Evolutionary conservation across 2,888 invertebrate genomes (phyloP).

Genomic region (Coremacera marginata): DNA sequence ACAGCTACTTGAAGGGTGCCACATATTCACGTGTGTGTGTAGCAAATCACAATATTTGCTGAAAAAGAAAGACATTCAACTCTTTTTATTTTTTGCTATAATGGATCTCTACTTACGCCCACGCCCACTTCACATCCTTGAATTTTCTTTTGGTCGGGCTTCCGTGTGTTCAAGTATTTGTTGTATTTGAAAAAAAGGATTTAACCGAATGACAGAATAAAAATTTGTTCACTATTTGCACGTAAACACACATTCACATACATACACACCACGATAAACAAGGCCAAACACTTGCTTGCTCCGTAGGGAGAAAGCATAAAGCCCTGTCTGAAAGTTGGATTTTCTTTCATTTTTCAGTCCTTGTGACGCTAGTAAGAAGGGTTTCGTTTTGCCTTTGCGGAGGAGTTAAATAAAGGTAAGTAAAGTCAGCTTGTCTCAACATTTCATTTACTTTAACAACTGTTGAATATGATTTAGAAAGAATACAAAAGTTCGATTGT

Average conservation of each 20-base stretch:
- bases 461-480: background rate
- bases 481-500: background rate
- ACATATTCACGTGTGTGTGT: background rate
- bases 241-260: background rate
- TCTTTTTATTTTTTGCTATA: background rate
- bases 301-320: background rate
- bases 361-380: background rate
- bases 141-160: background rate
- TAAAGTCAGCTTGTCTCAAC: too few relatives aligned
- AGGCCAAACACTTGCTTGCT: background rate
- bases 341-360: background rate
- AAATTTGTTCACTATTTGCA: slow-evolving; percentile 20
- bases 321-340: background rate
- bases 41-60: background rate
- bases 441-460: background rate
- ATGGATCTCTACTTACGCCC: background rate
- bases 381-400: background rate
- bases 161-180: slow-evolving; percentile 12
- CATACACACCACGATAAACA: background rate
- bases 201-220: slow-evolving; percentile 17
- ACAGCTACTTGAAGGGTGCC: background rate
- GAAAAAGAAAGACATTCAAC: background rate
- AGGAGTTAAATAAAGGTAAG: background rate
- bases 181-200: slow-evolving; percentile 12
- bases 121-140: background rate